These are phyloP conservation scores for Suricata suricatta DNA, from an alignment of 2,113 vertebrate genomes.

Conservation along the genomic window DNA sequence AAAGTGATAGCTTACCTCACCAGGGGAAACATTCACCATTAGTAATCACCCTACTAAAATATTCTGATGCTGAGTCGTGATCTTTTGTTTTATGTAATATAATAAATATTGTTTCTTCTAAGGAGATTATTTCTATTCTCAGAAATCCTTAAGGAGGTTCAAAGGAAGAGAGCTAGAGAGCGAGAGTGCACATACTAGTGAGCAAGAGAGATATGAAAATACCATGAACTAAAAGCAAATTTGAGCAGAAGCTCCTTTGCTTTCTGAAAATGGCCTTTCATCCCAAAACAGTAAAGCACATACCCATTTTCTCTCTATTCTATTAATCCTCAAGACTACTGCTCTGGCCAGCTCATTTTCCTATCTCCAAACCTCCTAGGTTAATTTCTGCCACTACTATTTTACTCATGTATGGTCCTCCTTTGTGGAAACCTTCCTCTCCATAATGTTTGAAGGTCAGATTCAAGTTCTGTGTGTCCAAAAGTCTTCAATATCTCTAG, in stretches of 20 bases:
- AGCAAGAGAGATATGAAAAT: neutral
- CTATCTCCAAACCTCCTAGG: neutral
- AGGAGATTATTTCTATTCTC: neutral
- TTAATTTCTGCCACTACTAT: neutral
- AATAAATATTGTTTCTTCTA: neutral
- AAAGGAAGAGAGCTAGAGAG: neutral
- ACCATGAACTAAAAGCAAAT: neutral
- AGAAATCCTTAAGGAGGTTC: neutral
- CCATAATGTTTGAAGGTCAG: neutral
- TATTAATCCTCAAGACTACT: neutral
- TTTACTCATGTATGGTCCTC: neutral
- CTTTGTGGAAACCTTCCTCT: neutral
- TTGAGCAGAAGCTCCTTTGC: neutral
- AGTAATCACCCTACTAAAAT: neutral
- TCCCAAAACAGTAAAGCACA: neutral
- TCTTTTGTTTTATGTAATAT: neutral
- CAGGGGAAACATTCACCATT: neutral
- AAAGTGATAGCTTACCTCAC: neutral
- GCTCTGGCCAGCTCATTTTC: neutral
- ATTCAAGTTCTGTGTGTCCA: neutral
- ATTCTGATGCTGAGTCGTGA: neutral
- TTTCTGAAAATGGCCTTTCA: conserved; percentile 13
- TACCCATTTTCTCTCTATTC: neutral
- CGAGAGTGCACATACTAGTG: neutral
- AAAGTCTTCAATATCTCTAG: neutral